These are phyloP conservation scores for Phylloscopus trochilus DNA, from an alignment of 2,113 vertebrate species.

Conservation along the genomic window DNA sequence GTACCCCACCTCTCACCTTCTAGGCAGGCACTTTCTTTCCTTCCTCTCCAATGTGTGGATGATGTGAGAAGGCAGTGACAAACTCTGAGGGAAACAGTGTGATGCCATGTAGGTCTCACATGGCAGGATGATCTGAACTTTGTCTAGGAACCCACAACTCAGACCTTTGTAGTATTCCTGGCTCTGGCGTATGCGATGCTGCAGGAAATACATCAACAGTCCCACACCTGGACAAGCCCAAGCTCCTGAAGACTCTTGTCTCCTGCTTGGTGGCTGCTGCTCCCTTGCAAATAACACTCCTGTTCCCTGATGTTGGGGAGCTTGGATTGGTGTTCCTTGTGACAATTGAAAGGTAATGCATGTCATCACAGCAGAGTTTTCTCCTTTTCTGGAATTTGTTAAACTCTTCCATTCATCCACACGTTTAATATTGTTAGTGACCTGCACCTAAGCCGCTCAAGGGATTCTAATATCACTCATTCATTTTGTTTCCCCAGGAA, in stretches of 20 bases:
- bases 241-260: neutral
- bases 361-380: neutral
- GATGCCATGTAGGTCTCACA: neutral
- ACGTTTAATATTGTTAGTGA: neutral
- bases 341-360: neutral
- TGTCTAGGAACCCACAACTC: neutral
- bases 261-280: neutral
- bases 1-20: neutral
- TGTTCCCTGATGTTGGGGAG: neutral
- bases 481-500: neutral
- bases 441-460: neutral
- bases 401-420: neutral
- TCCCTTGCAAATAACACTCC: neutral
- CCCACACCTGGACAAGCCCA: neutral
- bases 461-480: neutral
- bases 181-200: neutral
- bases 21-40: neutral
- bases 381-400: neutral
- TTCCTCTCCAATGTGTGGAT: fast-evolving
- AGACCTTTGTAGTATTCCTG: neutral
- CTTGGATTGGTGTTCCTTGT: neutral
- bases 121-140: neutral
- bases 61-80: neutral
- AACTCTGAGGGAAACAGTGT: neutral
- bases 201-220: neutral